Conservation (phyloP, 2,888 invertebrate species). For the Cryptocephalus moraei region DNA sequence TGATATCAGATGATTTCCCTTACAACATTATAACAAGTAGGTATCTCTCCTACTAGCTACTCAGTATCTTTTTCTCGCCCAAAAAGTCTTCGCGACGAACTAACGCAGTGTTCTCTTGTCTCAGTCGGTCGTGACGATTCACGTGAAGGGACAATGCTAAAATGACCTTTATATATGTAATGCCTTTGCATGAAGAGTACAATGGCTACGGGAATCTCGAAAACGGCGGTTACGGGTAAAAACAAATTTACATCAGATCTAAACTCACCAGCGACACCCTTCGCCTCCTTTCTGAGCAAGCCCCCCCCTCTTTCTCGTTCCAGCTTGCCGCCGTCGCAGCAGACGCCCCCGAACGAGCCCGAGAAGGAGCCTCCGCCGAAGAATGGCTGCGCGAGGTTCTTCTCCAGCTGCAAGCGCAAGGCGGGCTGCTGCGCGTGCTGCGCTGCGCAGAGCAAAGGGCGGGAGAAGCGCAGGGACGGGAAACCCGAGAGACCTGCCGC, state of each 20-base stretch:
- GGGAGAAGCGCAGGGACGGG: conserved; percentile 1
- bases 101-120: too few relatives aligned
- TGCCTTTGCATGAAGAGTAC: conserved; percentile 34
- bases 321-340: conserved; percentile 23
- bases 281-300: too few relatives aligned
- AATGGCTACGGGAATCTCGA: conserved; percentile 33
- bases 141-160: conserved; percentile 8
- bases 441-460: conserved; percentile 8
- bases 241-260: conserved; percentile 4
- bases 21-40: too few relatives aligned
- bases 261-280: too few relatives aligned
- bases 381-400: conserved; percentile 23
- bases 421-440: conserved; percentile 18
- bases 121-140: too few relatives aligned
- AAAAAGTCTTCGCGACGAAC: too few relatives aligned
- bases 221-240: conserved; percentile 29
- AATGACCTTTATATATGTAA: conserved; percentile 39
- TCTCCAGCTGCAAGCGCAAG: conserved; percentile 24
- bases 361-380: conserved; percentile 19
- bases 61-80: too few relatives aligned
- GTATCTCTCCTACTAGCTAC: too few relatives aligned
- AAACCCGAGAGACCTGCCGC: conserved; percentile 17
- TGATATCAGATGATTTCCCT: too few relatives aligned
- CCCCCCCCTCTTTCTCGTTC: conserved; percentile 1
- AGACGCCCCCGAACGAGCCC: conserved; percentile 18